Conservation (phyloP, 1,140 invertebrate species). For the Cydia amplana region DNA sequence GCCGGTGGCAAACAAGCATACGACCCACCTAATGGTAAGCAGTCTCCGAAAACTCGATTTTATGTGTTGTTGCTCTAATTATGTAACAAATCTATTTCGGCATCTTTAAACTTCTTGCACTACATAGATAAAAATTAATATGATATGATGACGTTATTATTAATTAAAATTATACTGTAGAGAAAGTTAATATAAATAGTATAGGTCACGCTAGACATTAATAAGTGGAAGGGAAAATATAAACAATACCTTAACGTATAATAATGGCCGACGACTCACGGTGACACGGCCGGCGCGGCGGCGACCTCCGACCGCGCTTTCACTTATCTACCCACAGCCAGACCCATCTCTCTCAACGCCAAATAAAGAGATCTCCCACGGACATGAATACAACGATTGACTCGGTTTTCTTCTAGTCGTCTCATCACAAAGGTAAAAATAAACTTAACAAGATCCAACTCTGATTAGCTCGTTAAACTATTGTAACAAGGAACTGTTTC, state of each 20-base stretch:
- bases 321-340: constrained; percentile 44
- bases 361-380: constrained; percentile 37
- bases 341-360: constrained; percentile 34
- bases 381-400: constrained; percentile 15
- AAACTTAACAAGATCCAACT: constrained; percentile 12
- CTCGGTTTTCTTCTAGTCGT: constrained; percentile 17
- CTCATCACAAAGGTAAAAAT: constrained; percentile 16
- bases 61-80: too few relatives aligned
- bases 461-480: constrained; percentile 27
- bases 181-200: neutral
- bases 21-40: too few relatives aligned
- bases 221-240: constrained; percentile 16
- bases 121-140: neutral
- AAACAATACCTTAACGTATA: constrained; percentile 9
- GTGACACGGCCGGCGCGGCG: constrained; percentile 31
- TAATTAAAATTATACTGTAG: neutral
- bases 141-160: neutral
- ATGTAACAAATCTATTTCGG: too few relatives aligned
- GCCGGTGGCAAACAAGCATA: too few relatives aligned
- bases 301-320: constrained; percentile 54
- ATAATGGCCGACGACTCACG: neutral
- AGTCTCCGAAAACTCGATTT: too few relatives aligned
- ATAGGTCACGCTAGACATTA: constrained; percentile 16
- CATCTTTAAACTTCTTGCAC: too few relatives aligned
- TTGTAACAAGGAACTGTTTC: constrained; percentile 20